A percentile compares a stretch with the other conserved stretches of the same genome.
These are phyloP conservation scores for Scatophagus argus DNA, from an alignment of 2,113 vertebrate species.

Conservation along the genomic window DNA sequence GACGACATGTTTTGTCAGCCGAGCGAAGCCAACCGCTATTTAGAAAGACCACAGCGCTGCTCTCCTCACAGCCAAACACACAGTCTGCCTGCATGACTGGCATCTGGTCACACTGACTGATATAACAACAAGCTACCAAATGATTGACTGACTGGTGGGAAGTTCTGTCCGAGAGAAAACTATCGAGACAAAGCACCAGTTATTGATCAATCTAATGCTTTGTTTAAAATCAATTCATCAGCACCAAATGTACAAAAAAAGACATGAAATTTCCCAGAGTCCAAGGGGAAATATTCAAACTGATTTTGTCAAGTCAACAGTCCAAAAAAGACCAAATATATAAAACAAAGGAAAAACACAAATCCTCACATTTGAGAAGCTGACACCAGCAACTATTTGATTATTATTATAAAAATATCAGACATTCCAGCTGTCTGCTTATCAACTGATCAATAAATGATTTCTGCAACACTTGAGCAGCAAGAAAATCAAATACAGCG, in stretches of 20 bases:
- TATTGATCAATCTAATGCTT: background rate
- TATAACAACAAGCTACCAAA: background rate
- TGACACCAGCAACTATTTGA: too few species aligned
- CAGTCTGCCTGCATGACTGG: constrained; percentile 28
- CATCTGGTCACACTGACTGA: constrained; percentile 29
- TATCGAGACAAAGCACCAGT: background rate
- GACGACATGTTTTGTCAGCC: constrained; percentile 60
- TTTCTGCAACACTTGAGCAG: too few species aligned
- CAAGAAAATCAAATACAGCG: too few species aligned
- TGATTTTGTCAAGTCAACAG: too few species aligned
- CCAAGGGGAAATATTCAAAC: background rate
- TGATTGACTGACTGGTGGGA: background rate
- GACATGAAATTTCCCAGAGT: too few species aligned
- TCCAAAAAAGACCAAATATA: too few species aligned
- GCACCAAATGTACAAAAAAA: background rate
- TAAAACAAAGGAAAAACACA: too few species aligned
- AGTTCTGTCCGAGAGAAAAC: background rate
- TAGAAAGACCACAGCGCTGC: constrained; percentile 70
- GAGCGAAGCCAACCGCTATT: constrained; percentile 66
- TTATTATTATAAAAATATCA: too few species aligned
- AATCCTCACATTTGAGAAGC: too few species aligned
- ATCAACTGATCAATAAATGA: too few species aligned
- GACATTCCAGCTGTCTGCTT: too few species aligned
- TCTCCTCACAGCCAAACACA: constrained; percentile 45
- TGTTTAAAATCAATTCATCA: background rate